phyloP scores from a whole-genome alignment of 1,140 invertebrate genomes.

The Cyclina sinensis region DNA sequence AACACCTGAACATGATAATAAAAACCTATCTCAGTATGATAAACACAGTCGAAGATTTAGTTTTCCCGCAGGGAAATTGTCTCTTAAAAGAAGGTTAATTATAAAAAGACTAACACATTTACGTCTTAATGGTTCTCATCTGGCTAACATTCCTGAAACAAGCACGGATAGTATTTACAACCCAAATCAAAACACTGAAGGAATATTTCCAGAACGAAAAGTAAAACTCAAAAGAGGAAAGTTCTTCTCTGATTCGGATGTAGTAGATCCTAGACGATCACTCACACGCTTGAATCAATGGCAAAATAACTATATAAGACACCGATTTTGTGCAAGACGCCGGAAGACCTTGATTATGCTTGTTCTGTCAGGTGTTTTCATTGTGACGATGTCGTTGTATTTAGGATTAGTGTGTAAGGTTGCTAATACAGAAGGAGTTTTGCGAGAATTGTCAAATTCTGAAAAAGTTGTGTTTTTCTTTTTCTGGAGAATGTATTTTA shows the following conservation, averaged over 20 bases:
- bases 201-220: not conserved
- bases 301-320: not conserved
- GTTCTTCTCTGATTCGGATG: not conserved
- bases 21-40: not conserved
- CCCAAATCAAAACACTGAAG: not conserved
- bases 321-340: not conserved
- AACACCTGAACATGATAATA: not conserved
- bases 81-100: not conserved
- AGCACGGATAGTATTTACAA: not conserved
- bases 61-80: not conserved
- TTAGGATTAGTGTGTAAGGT: conserved; percentile 19
- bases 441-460: conserved; percentile 13
- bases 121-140: not conserved
- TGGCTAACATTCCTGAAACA: not conserved
- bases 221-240: not conserved
- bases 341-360: conserved; percentile 57
- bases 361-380: conserved; percentile 29
- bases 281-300: not conserved
- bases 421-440: not conserved
- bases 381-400: conserved; percentile 40
- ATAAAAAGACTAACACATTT: not conserved
- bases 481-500: conserved; percentile 55
- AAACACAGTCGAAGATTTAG: not conserved
- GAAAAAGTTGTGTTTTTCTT: conserved; percentile 63
- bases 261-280: not conserved